A percentile compares a stretch with the other conserved stretches of the same genome.
Conservation (phyloP, 2,888 invertebrate species). For the Ametastegia equiseti region DNA sequence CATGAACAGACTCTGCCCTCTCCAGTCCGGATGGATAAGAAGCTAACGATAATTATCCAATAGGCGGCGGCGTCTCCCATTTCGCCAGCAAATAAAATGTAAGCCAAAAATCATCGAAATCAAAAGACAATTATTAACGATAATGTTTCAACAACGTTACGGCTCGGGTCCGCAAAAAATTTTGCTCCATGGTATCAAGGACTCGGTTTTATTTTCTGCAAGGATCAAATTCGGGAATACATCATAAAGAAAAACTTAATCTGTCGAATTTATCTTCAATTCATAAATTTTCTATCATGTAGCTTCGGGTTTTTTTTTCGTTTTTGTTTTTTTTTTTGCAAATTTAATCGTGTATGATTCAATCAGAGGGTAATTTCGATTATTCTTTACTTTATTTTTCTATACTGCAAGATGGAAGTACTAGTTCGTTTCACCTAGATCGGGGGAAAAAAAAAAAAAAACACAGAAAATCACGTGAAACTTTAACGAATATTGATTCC, state of each 20-base stretch:
- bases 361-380: not conserved
- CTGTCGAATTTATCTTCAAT: too few species aligned
- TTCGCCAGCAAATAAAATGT: slow-evolving; percentile 56
- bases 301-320: too few species aligned
- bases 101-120: slow-evolving; percentile 52
- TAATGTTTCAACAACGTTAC: slow-evolving; percentile 41
- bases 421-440: not conserved
- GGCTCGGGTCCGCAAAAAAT: slow-evolving; percentile 25
- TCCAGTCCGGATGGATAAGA: slow-evolving; percentile 66
- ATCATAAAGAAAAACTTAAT: too few species aligned
- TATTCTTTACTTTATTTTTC: not conserved
- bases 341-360: not conserved
- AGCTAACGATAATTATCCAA: slow-evolving; percentile 47
- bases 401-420: not conserved
- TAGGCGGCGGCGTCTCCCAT: slow-evolving; percentile 58
- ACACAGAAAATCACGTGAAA: not conserved
- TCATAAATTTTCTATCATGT: too few species aligned
- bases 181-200: slow-evolving; percentile 16
- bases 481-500: not conserved
- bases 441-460: too few species aligned
- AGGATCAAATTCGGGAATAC: not conserved
- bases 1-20: slow-evolving; percentile 70
- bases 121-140: slow-evolving; percentile 34
- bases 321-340: not conserved
- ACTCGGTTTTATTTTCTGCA: not conserved